A percentile compares a stretch with the other conserved stretches of the same genome.
phyloP scores from a whole-genome alignment of 35 echinoderm and acorn worm species.

The Apostichopus parvimensis region DNA sequence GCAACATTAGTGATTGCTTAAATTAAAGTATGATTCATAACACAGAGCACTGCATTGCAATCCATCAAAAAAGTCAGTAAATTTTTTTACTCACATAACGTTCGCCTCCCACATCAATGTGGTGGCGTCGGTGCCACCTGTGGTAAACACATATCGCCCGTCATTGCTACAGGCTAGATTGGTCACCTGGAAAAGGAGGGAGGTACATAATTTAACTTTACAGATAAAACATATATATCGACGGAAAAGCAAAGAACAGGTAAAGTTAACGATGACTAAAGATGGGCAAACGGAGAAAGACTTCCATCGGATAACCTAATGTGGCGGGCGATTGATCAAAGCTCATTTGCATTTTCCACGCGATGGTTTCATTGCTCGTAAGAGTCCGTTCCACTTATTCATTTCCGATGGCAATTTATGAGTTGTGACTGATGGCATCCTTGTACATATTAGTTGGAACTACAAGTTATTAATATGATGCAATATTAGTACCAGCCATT shows the following conservation, averaged over 20 bases:
- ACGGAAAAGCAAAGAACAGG: too few relatives aligned
- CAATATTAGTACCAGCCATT: not conserved
- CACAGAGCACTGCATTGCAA: not conserved
- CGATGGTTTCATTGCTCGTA: too few relatives aligned
- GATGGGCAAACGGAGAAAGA: too few relatives aligned
- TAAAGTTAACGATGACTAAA: too few relatives aligned
- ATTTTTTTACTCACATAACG: conserved; percentile 70
- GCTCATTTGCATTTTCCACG: too few relatives aligned
- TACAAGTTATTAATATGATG: not conserved
- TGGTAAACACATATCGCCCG: conserved; percentile 90
- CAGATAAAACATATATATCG: too few relatives aligned
- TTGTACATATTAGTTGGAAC: not conserved
- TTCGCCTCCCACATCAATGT: conserved; percentile 91
- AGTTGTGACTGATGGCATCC: not conserved
- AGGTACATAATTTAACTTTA: too few relatives aligned
- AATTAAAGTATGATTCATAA: not conserved
- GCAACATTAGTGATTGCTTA: not conserved
- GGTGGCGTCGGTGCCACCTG: conserved; percentile 78
- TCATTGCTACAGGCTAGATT: conserved; percentile 96
- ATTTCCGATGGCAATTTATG: not conserved
- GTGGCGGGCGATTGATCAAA: too few relatives aligned
- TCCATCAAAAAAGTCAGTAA: not conserved
- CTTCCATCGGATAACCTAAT: too few relatives aligned
- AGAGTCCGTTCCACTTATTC: not conserved
- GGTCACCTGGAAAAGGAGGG: conserved; percentile 70